A percentile compares a stretch with the other conserved stretches of the same genome.
These are phyloP conservation scores for Gymnothorax javanicus DNA, from an alignment of 2,797 vertebrate genomes.

Conservation along the genomic window DNA sequence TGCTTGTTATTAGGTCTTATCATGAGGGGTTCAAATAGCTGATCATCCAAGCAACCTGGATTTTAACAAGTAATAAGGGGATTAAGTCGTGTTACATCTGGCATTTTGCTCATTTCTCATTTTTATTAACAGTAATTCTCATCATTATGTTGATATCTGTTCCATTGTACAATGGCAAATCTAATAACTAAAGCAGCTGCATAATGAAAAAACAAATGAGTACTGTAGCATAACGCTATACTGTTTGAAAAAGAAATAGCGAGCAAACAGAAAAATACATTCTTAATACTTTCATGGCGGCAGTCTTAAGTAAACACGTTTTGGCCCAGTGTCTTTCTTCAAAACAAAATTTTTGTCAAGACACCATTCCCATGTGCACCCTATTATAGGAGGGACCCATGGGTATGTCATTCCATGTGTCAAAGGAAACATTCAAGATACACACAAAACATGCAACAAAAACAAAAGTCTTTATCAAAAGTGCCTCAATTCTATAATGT, in stretches of 20 bases:
- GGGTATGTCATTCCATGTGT: too few relatives aligned
- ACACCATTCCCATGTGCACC: too few relatives aligned
- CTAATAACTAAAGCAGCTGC: slow-evolving; percentile 12
- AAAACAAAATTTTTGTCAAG: too few relatives aligned
- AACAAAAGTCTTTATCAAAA: too few relatives aligned
- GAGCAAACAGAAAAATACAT: too few relatives aligned
- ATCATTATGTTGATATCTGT: slow-evolving; percentile 3
- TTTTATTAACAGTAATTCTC: slow-evolving; percentile 19
- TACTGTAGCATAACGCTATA: background rate
- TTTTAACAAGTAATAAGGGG: slow-evolving; percentile 36
- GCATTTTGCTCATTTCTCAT: slow-evolving; percentile 36
- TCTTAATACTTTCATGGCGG: too few relatives aligned
- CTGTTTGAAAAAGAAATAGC: background rate
- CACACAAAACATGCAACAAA: too few relatives aligned
- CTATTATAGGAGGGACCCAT: too few relatives aligned
- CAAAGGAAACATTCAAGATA: too few relatives aligned
- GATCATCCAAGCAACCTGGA: background rate
- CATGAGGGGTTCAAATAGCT: slow-evolving; percentile 6
- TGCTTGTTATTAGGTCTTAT: slow-evolving; percentile 24
- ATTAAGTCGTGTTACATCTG: slow-evolving; percentile 40
- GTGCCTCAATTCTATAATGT: too few relatives aligned
- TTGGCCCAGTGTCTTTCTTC: too few relatives aligned
- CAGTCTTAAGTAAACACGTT: too few relatives aligned
- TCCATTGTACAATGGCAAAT: slow-evolving; percentile 26
- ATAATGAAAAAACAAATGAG: background rate